Evolutionary conservation across 2,113 vertebrate genomes (phyloP).

Genomic region (Orycteropus afer): DNA sequence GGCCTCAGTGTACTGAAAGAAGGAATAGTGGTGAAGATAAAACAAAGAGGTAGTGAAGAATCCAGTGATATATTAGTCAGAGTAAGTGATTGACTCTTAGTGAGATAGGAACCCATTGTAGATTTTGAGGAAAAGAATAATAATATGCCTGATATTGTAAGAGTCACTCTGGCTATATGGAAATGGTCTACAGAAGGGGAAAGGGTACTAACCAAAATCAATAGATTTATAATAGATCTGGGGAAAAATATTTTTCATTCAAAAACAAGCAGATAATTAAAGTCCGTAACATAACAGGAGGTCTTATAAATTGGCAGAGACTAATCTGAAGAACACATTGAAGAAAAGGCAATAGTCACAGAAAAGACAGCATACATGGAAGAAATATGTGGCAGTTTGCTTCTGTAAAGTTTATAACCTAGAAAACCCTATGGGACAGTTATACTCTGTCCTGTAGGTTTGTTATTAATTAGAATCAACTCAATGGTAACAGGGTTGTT

Average conservation of each 20-base stretch:
- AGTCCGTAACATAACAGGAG: neutral
- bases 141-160: neutral
- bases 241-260: neutral
- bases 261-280: neutral
- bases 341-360: neutral
- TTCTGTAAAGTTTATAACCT: no score
- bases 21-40: neutral
- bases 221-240: neutral
- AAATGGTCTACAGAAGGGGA: neutral
- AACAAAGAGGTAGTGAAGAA: neutral
- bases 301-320: neutral
- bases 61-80: neutral
- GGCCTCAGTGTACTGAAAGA: neutral
- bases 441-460: no score
- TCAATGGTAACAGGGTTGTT: no score
- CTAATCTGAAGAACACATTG: neutral
- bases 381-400: no score
- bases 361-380: neutral
- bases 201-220: neutral
- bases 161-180: neutral
- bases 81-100: neutral
- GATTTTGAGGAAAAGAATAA: neutral
- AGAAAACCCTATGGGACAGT: no score
- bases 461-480: no score
- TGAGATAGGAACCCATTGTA: neutral